phyloP scores from a whole-genome alignment of 2,113 vertebrate species.

The Salvelinus namaycush region DNA sequence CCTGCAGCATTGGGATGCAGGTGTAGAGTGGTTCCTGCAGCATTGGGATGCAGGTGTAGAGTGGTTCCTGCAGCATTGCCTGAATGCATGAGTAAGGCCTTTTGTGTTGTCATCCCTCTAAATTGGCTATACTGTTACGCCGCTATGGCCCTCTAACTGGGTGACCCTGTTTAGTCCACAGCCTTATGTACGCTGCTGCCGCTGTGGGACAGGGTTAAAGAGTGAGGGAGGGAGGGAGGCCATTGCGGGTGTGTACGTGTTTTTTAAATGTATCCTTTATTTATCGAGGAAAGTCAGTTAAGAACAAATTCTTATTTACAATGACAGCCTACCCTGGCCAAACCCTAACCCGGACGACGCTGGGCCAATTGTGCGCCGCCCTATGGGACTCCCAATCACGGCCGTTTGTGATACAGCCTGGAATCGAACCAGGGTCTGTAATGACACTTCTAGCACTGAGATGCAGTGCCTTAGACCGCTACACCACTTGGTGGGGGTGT shows the following conservation, averaged over 20 bases:
- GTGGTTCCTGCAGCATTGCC: background rate
- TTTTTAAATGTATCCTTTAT: background rate
- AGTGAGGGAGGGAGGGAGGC: conserved; percentile 1
- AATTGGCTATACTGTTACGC: conserved; percentile 32
- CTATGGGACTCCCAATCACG: no score
- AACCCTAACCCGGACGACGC: no score
- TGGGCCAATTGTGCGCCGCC: no score
- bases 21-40: no score
- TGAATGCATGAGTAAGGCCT: conserved; percentile 56
- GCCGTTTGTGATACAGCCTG: no score
- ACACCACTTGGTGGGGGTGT: conserved; percentile 27
- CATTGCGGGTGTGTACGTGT: conserved; percentile 24
- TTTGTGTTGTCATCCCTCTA: conserved; percentile 46
- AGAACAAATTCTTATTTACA: no score
- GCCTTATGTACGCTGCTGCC: background rate
- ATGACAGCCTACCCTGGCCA: no score
- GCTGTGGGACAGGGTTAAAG: background rate
- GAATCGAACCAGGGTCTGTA: no score
- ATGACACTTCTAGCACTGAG: no score
- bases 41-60: background rate
- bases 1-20: no score
- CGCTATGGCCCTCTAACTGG: conserved; percentile 19
- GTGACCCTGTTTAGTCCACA: conserved; percentile 44
- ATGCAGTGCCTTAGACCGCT: no score
- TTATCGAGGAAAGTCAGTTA: no score